Base-by-base conservation (phyloP, 1,140 invertebrate genomes). In the Drosophila persimilis region DNA sequence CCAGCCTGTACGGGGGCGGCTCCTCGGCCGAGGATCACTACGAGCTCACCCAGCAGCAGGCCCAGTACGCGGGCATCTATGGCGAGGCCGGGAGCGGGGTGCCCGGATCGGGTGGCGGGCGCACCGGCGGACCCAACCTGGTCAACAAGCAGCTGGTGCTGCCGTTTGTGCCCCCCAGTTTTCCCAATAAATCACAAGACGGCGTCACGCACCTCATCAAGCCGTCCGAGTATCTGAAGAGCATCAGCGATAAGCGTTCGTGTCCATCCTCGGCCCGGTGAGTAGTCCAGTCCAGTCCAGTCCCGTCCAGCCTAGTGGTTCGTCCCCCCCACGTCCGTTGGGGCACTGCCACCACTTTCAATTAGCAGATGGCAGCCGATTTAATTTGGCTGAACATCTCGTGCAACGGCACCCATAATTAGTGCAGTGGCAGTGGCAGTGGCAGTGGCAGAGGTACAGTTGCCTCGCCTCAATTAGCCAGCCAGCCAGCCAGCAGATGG, bases 161-260 rank as follows among this genome's bases (percentile, higher is more conserved):
- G 62, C 96, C 96, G 66, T 97, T 98, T 93, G 95, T 98, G 90
- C 96, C 96, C 47, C 97, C 97, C 24, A 96, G 96, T 91, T 97
- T 98, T 92, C 95, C 95, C 31, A 93, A 94, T 84, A 93, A 93
- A 77, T 80, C 93, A 24, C 92, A 93, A 65, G 93, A 95, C 79
- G 90, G 90, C 52, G 94, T 95, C 52, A 95, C 97, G 90, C 94
- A 95, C 44, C 93, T 98, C 46, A 97, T 98, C 85, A 98, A 98
- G 90, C 97, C 97, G 44, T 97, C 96, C 39, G 97, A 98, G 91
- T 98, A 98, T 92, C 93, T 98, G 62, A 95, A 95, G 79, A 96
- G 95, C 86, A 96, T 97, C 90, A 94, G 94, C 90, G 94, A 94
- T 91, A 93, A 94, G 90, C 92, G 93, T 91, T 93, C 92, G 73